phyloP scores from a whole-genome alignment of 2,888 invertebrate species.

The Scrobipalpa costella region DNA sequence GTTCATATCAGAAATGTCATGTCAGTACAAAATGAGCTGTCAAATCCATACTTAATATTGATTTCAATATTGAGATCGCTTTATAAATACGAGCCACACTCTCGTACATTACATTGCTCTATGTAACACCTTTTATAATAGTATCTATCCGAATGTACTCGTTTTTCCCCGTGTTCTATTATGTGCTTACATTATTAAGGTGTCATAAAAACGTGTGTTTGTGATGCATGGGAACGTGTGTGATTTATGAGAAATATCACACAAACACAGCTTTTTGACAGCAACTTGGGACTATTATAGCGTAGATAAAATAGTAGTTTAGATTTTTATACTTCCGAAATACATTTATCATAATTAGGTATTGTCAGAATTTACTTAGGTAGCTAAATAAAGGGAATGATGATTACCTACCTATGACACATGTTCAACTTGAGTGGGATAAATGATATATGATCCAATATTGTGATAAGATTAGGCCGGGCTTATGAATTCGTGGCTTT shows the following conservation, averaged over 20 bases:
- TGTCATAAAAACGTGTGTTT: constrained; percentile 36
- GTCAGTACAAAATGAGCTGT: no score
- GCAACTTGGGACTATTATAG: neutral
- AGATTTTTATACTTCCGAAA: neutral
- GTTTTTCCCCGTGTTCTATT: constrained; percentile 28
- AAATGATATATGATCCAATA: neutral
- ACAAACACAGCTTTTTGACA: neutral
- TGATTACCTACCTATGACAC: no score
- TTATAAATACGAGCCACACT: no score
- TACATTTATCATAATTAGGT: neutral
- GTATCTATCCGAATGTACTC: constrained; percentile 11
- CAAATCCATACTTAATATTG: no score
- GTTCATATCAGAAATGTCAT: no score
- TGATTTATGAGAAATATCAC: constrained; percentile 26
- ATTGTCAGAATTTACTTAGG: neutral
- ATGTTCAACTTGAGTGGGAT: neutral
- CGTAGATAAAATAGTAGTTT: neutral
- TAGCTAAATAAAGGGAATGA: no score
- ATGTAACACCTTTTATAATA: neutral
- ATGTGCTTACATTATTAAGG: constrained; percentile 30
- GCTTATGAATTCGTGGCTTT: neutral
- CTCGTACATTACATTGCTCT: neutral
- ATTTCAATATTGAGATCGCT: no score
- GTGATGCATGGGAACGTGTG: constrained; percentile 28
- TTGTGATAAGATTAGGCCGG: neutral